These are phyloP conservation scores for Phalera bucephala DNA, from an alignment of 2,888 invertebrate species.

Conservation along the genomic window DNA sequence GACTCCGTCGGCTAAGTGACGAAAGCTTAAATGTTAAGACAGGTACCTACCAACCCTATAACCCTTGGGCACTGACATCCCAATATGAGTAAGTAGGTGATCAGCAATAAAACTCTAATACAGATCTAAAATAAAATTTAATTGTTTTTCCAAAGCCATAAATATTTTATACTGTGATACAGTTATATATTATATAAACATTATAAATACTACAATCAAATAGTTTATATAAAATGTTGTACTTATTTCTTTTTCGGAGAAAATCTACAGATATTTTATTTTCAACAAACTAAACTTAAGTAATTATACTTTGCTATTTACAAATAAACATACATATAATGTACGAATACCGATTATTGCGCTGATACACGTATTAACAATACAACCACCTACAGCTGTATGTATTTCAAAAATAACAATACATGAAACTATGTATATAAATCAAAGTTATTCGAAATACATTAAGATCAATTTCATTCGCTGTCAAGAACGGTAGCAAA, in stretches of 20 bases:
- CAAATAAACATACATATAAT: slow-evolving; percentile 57
- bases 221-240: slow-evolving; percentile 39
- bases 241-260: slow-evolving; percentile 39
- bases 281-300: slow-evolving; percentile 27
- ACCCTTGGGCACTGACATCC: too few relatives aligned
- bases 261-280: slow-evolving; percentile 23
- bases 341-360: slow-evolving; percentile 66
- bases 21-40: too few relatives aligned
- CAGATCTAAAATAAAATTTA: slow-evolving; percentile 71
- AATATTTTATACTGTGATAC: slow-evolving; percentile 54
- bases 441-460: slow-evolving; percentile 26
- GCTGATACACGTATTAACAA: slow-evolving; percentile 52
- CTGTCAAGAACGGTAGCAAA: slow-evolving; percentile 5
- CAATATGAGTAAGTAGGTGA: too few relatives aligned
- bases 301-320: slow-evolving; percentile 52
- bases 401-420: slow-evolving; percentile 32
- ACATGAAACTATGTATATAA: slow-evolving; percentile 25
- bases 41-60: too few relatives aligned
- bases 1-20: too few relatives aligned
- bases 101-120: slow-evolving; percentile 49
- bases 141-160: slow-evolving; percentile 48
- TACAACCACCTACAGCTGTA: slow-evolving; percentile 21
- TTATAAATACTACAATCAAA: slow-evolving; percentile 18
- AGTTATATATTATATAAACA: slow-evolving; percentile 18
- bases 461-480: slow-evolving; percentile 13